Evolutionary conservation across 2,113 vertebrate genomes (phyloP).

Genomic region (Crypturellus undulatus): DNA sequence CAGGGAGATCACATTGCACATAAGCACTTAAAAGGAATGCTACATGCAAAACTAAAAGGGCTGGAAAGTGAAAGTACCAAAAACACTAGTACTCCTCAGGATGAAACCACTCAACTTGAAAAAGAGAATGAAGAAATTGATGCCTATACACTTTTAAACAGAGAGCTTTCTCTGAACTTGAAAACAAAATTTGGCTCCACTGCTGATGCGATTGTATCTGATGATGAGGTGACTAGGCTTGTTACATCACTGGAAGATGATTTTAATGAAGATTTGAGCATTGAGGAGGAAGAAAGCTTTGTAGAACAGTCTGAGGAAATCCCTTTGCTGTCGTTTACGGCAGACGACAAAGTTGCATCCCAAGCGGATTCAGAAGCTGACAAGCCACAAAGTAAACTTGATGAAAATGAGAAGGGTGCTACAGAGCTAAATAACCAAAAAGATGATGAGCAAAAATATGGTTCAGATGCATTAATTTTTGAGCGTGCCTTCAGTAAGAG

Average conservation of each 20-base stretch:
- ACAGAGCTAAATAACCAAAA: conserved; percentile 61
- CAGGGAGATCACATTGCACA: conserved; percentile 67
- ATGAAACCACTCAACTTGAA: conserved; percentile 56
- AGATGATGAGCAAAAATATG: not conserved
- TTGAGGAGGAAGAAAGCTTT: conserved; percentile 53
- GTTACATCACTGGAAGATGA: conserved; percentile 81
- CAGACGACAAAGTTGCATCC: not conserved
- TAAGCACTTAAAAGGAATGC: conserved; percentile 57
- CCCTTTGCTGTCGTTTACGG: conserved; percentile 75
- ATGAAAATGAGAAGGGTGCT: conserved; percentile 1
- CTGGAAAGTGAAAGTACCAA: conserved; percentile 79
- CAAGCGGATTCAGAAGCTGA: not conserved
- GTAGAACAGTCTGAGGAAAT: conserved; percentile 59
- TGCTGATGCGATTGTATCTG: conserved; percentile 85
- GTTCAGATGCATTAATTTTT: conserved; percentile 64
- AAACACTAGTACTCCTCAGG: conserved; percentile 69
- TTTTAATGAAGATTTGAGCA: conserved; percentile 70
- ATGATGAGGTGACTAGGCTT: conserved; percentile 86
- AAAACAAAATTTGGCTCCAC: conserved; percentile 88
- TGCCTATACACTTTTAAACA: conserved; percentile 74
- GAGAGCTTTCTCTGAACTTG: conserved; percentile 76
- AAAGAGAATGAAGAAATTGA: conserved; percentile 63
- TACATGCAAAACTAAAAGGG: conserved; percentile 71
- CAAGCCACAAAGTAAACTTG: not conserved
- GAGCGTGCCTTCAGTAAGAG: conserved; percentile 75